phyloP scores from a whole-genome alignment of 2,113 vertebrate genomes.

The Ochotona princeps region DNA sequence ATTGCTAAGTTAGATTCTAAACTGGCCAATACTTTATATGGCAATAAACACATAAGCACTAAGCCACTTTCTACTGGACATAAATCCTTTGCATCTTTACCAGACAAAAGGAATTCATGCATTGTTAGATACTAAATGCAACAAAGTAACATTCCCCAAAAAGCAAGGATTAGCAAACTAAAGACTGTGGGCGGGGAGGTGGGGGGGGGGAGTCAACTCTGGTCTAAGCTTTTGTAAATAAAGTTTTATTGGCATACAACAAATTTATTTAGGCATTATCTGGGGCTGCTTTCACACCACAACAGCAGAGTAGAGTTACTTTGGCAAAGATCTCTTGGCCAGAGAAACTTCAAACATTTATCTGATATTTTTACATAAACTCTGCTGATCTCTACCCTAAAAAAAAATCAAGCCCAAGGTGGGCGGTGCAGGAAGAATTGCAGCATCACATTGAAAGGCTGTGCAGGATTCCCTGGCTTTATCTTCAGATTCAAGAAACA shows the following conservation, averaged over 20 bases:
- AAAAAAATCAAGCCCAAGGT: not conserved
- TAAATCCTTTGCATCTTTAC: slow-evolving; percentile 5
- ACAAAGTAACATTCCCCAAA: not conserved
- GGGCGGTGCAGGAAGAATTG: not conserved
- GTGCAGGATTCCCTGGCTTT: not conserved
- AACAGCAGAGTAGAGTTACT: not conserved
- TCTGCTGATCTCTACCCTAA: not conserved
- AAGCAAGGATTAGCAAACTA: not conserved
- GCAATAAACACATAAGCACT: not conserved
- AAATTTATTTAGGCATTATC: not conserved
- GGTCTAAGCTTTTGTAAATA: slow-evolving; percentile 12
- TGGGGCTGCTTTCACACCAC: not conserved
- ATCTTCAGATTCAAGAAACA: slow-evolving; percentile 13
- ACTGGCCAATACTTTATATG: not conserved
- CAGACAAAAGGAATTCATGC: not conserved
- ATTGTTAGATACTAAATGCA: slow-evolving; percentile 1
- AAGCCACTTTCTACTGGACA: not conserved
- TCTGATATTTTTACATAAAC: not conserved
- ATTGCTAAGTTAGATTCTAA: slow-evolving; percentile 3
- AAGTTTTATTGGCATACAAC: slow-evolving; percentile 24
- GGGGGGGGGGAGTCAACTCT: not conserved
- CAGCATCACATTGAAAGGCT: not conserved
- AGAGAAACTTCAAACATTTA: not conserved
- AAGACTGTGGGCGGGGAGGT: too few species aligned
- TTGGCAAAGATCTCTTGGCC: not conserved